Percentiles rank a stretch among this genome's conserved stretches.
These are phyloP conservation scores for Amphimallon solstitiale DNA, from an alignment of 2,888 invertebrate genomes.

Conservation along the genomic window DNA sequence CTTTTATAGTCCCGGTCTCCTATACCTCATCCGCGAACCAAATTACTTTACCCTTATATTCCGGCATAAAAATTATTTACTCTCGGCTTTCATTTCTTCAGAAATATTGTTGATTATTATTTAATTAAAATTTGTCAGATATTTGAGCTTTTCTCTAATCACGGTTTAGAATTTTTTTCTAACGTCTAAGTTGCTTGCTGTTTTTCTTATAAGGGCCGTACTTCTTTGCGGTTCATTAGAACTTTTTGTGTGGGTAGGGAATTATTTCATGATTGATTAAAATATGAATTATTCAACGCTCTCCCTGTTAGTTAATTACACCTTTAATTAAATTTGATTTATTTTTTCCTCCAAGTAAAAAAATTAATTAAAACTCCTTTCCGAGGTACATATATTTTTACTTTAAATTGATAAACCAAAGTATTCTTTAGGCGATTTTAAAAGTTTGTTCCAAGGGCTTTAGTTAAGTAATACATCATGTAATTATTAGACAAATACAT, in stretches of 20 bases:
- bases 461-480: too few relatives aligned
- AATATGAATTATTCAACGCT: constrained; percentile 42
- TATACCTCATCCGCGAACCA: not conserved
- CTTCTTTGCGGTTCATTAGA: constrained; percentile 40
- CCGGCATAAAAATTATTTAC: constrained; percentile 19
- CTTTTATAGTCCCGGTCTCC: constrained; percentile 8
- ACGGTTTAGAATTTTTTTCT: constrained; percentile 22
- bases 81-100: constrained; percentile 1
- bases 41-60: not conserved
- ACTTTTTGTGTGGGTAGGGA: constrained; percentile 28
- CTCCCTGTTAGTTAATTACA: constrained; percentile 36
- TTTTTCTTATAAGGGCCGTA: constrained; percentile 16
- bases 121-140: constrained; percentile 37
- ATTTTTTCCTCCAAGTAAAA: constrained; percentile 29
- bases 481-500: too few relatives aligned
- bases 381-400: not conserved
- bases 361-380: constrained; percentile 36
- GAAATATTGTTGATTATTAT: constrained; percentile 24
- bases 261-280: constrained; percentile 40
- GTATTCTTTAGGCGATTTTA: too few relatives aligned
- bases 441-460: too few relatives aligned
- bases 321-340: constrained; percentile 42
- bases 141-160: constrained; percentile 26
- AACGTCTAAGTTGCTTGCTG: not conserved
- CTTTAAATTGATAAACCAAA: not conserved